Evolutionary conservation across 2,888 invertebrate genomes (phyloP).

Genomic region (Azorinus chamasolen): DNA sequence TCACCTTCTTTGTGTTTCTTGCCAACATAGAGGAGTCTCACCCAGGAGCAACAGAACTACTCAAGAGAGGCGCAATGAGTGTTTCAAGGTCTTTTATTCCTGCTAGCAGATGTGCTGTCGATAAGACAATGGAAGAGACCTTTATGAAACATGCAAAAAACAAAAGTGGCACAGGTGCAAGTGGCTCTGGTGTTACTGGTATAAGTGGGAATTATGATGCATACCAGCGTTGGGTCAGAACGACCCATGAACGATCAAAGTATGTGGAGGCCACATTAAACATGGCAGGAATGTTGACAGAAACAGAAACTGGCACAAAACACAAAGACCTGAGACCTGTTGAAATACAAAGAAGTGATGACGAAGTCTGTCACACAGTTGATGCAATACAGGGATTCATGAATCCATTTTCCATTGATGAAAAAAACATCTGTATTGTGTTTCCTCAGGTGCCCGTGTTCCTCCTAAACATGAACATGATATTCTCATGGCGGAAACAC

Average conservation of each 20-base stretch:
- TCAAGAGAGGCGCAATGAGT: constrained; percentile 49
- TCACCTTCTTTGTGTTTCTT: too few species aligned
- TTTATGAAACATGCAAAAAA: constrained; percentile 47
- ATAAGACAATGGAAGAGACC: constrained; percentile 61
- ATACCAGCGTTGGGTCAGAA: constrained; percentile 55
- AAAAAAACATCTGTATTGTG: constrained; percentile 37
- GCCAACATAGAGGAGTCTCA: too few species aligned
- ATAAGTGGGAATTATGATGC: constrained; percentile 40
- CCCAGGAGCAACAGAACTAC: too few species aligned
- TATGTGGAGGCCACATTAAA: constrained; percentile 35
- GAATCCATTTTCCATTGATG: constrained; percentile 48
- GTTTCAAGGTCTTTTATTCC: constrained; percentile 65
- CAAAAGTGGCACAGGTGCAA: constrained; percentile 52
- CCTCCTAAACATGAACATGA: too few species aligned
- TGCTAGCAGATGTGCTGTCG: constrained; percentile 58
- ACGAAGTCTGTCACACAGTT: constrained; percentile 19
- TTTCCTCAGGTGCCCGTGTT: constrained; percentile 9
- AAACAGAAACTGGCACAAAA: constrained; percentile 26
- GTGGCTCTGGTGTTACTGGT: constrained; percentile 50
- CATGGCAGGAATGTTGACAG: constrained; percentile 52
- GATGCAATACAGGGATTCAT: constrained; percentile 46
- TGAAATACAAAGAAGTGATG: constrained; percentile 51
- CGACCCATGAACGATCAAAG: constrained; percentile 34
- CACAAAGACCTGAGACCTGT: constrained; percentile 38
- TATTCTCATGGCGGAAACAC: too few species aligned